Evolutionary conservation across 1,140 invertebrate genomes (phyloP), one percentile per base, ranked within the genome.

Genomic region (Cydia splendana): DNA sequence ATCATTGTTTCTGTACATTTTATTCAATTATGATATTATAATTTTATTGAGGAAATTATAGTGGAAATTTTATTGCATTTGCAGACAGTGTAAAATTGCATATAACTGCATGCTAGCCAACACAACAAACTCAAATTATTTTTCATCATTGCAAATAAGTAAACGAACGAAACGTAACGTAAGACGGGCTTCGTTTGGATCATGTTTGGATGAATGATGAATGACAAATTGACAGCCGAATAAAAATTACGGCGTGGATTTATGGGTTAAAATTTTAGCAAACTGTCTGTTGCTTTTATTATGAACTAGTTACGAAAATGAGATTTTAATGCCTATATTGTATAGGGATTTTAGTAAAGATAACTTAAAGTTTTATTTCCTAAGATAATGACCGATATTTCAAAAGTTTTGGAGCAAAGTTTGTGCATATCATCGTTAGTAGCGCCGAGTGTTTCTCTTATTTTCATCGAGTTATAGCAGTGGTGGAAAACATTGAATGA

Each of bases 401-500:
- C 79, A 83, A 91, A 93, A 91, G 89, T 90, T 90, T 89, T 80
- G 53, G 85, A 81, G 84, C 87, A 89, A 92, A 91, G 89, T 93
- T 93, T 91, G 85, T 91, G 90, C 90, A 87, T 91, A 93, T 93
- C 91, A 93, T 93, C 91, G 85, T 90, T 82, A 80, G 84, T 87
- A 89, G 82, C 80, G 82, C 82, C 80, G 87, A 87, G 85, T 80
- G 81, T 80, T 82, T 90, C 85, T 80, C 77, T 79, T 80, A 84
- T 88, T 81, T 86, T 88, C 85, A 80, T 81, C 82, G 84, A 83
- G 77, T 91, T 91, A 92, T 91, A 93, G 89, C 90, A 87, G 81
- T 77, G 82, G 84, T 75, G 81, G 78, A 86, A 76, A 53, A 79
- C 83, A 71, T 83, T 84, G 74, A 77, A 82, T 81, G 88, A 90